A percentile compares a stretch with the other conserved stretches of the same genome.
Conservation (phyloP, 2,888 invertebrate genomes). For the Pachliopta kotzebuea region DNA sequence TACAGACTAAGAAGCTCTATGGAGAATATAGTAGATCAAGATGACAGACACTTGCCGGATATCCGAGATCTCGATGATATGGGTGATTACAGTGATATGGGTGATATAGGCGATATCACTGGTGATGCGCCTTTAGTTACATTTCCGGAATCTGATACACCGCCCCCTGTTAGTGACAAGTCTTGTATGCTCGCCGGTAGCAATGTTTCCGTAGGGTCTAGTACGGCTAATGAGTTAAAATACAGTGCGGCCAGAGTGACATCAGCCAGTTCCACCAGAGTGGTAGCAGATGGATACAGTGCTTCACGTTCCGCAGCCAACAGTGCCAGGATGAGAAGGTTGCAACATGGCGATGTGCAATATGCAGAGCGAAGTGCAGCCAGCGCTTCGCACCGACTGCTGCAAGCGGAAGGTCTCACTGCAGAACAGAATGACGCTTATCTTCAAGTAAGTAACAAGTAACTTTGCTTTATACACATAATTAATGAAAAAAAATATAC, state of each 20-base stretch:
- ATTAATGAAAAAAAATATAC: background rate
- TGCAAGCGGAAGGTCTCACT: conserved; percentile 91
- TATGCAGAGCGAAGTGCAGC: conserved; percentile 90
- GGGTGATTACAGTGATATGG: conserved; percentile 73
- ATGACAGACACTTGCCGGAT: conserved; percentile 69
- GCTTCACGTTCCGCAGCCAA: conserved; percentile 81
- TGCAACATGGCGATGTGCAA: conserved; percentile 90
- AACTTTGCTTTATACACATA: background rate
- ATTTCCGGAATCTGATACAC: conserved; percentile 89
- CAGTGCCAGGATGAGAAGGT: conserved; percentile 73
- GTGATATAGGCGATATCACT: conserved; percentile 70
- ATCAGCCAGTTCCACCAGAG: conserved; percentile 86
- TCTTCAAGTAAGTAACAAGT: conserved; percentile 83
- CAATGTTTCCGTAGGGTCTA: conserved; percentile 61
- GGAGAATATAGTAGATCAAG: conserved; percentile 89
- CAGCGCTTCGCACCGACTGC: conserved; percentile 87
- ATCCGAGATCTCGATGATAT: conserved; percentile 75
- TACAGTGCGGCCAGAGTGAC: conserved; percentile 92
- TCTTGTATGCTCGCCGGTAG: conserved; percentile 69
- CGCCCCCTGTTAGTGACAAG: conserved; percentile 78
- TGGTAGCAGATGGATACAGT: conserved; percentile 90
- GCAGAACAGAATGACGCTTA: conserved; percentile 92
- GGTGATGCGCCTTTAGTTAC: conserved; percentile 87
- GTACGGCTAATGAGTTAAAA: conserved; percentile 85
- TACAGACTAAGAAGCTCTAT: conserved; percentile 85